Evolutionary conservation across 2,797 vertebrate genomes (phyloP), one percentile per base, ranked within the genome.

Genomic region (Meriones psammophilus): DNA sequence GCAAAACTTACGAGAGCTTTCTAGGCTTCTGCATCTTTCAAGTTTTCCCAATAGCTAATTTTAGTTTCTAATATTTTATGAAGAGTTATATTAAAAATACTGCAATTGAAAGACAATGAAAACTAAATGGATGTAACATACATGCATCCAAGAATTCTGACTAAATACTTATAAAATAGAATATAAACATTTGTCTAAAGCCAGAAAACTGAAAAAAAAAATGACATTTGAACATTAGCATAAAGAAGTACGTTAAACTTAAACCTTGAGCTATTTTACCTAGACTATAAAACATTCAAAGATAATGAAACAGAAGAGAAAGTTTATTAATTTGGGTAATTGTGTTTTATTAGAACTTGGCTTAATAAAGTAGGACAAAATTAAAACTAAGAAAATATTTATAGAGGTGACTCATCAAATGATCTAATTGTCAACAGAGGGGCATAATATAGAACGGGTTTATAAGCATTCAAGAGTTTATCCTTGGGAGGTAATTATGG

Each of bases 61-160:
- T 94, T 81, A 60, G 56, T 95, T 81, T 92, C 91, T 91, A 81
- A 84, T 68, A 73, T 24, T 88, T 94, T 89, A 71, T 94, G 39
- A 91, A 89, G 78, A 91, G 13, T 42, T 77, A 85, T 73, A 87
- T 64, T 88, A 36, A 58, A 92, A 73, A 81, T 86, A 83, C n/a
- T 92, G 60, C 8, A 76, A 54, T 17, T 93, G 50, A 96, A 69
- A 83, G 39, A 74, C 71, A 88, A 33, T 68, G 46, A 39, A 84
- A 94, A 50, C 17, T 58, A 5, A 84, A 8, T 68, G 28, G 26
- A 7, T 24, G 71, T 64, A 68, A 89, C n/a, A 58, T 20, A 92
- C 90, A 46, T 79, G 74, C 73, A 92, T 81, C 60, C 1, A 80
- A 93, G 64, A 87, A 93, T 81, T 83, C 30, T 36, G n/a, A 58